Conservation (phyloP, 2,797 vertebrate genomes). For the Coregonus sp. region DNA sequence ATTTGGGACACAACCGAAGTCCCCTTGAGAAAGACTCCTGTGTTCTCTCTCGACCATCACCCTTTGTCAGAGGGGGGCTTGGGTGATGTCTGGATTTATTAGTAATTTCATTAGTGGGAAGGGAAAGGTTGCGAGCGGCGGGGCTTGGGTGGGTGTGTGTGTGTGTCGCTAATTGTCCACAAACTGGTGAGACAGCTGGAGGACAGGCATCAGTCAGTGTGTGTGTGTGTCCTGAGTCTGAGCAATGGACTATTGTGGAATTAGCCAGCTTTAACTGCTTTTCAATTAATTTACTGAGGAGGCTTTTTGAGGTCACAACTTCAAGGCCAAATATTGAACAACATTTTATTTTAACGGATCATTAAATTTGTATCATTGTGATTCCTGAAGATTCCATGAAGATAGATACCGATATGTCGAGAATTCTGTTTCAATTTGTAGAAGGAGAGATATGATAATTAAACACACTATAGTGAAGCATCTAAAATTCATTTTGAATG, state of each 20-base stretch:
- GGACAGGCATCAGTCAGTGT: constrained; percentile 63
- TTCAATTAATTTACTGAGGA: constrained; percentile 41
- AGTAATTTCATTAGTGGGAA: constrained; percentile 61
- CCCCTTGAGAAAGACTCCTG: constrained; percentile 18
- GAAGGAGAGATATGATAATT: background rate
- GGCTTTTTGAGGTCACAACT: constrained; percentile 54
- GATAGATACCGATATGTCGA: no score
- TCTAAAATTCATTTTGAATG: background rate
- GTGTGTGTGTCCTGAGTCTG: constrained; percentile 30
- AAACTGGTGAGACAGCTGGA: constrained; percentile 69
- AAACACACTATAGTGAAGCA: background rate
- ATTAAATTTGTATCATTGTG: background rate
- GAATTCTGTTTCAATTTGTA: background rate
- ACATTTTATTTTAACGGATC: background rate
- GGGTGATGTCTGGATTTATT: constrained; percentile 49
- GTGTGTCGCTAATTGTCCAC: constrained; percentile 66
- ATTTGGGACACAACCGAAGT: background rate
- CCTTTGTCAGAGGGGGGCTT: constrained; percentile 29
- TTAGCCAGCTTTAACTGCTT: constrained; percentile 48
- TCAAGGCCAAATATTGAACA: constrained; percentile 7
- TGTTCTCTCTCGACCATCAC: constrained; percentile 31
- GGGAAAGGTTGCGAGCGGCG: constrained; percentile 50
- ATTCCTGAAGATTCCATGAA: background rate
- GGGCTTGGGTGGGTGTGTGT: constrained; percentile 29
- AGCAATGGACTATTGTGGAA: constrained; percentile 46